A percentile compares a stretch with the other conserved stretches of the same genome.
phyloP scores from a whole-genome alignment of 2,888 invertebrate species.

The Sthenelais limicola region DNA sequence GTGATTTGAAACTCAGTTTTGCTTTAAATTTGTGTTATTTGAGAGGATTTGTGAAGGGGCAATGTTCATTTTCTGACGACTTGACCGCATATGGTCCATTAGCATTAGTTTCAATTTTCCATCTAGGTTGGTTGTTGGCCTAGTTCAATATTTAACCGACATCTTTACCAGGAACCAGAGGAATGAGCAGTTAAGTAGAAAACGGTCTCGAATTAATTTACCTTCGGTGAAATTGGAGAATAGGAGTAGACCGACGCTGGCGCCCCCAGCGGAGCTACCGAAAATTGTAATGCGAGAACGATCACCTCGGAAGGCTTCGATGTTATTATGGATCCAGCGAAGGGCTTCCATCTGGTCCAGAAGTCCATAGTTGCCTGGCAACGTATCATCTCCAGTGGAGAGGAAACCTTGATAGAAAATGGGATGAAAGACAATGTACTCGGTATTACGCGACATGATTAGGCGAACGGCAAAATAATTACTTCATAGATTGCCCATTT shows the following conservation, averaged over 20 bases:
- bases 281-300: constrained; percentile 52
- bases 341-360: constrained; percentile 55
- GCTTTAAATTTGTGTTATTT: no score
- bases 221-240: constrained; percentile 52
- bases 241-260: constrained; percentile 54
- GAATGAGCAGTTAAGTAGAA: no score
- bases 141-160: no score
- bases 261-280: constrained; percentile 59
- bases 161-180: no score
- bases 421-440: constrained; percentile 3
- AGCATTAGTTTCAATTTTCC: no score
- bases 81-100: no score
- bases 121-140: no score
- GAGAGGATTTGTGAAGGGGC: no score
- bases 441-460: neutral
- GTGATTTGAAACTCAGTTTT: no score
- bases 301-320: constrained; percentile 53
- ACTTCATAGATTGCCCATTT: no score
- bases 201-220: no score
- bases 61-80: no score
- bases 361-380: constrained; percentile 58
- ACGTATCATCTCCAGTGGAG: constrained; percentile 47
- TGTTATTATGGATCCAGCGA: constrained; percentile 54
- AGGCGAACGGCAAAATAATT: neutral
- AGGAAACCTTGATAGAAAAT: constrained; percentile 52